Evolutionary conservation across 2,888 invertebrate species (phyloP), one percentile per base, ranked within the genome.

Genomic region (Acanthopleura granulata): DNA sequence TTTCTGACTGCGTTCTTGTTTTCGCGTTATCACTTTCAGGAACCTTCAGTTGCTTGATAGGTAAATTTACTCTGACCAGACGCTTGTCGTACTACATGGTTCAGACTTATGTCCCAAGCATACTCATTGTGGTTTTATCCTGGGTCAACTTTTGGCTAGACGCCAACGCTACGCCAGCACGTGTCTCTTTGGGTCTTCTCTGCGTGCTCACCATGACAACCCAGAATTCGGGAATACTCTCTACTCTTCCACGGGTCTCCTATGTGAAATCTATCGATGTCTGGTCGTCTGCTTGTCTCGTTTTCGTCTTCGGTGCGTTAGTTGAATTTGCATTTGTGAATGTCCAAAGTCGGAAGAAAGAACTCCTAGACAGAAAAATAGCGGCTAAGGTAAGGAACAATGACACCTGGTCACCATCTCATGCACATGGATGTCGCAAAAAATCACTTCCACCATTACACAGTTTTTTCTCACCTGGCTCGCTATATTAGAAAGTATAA

Each of bases 61-160:
- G n/a, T 4, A 29, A 72, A 18, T 72, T 72, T 18, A 30, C n/a
- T n/a, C 29, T 72, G 18, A 72, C 22, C 9, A 27, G 72, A 9
- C 49, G 49, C 25, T 18, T 72, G 22, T 29, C n/a, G 6, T 72
- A 22, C 22, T 72, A 72, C 57, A 29, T 72, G 16, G n/a, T 72
- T 3, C 22, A 29, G 27, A 72, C 29, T 12, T 72, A 72, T n/a
- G 22, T 71, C 9, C 74, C 74, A 1, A 71, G 57, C 61, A 57
- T 29, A 18, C 30, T 74, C 6, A 57, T 74, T n/a, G 74, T 74
- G 49, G 61, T 74, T 27, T 30, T 74, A 27, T 74, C 74, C 30
- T 74, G 70, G 71, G 72, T 74, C n/a, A 57, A 27, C 40, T 74
- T 71, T 49, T 74, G 51, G 50, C 74, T 88, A 62, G 87, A 88